Conservation (phyloP, 2,797 vertebrate species). For the Pseudochirops cupreus region DNA sequence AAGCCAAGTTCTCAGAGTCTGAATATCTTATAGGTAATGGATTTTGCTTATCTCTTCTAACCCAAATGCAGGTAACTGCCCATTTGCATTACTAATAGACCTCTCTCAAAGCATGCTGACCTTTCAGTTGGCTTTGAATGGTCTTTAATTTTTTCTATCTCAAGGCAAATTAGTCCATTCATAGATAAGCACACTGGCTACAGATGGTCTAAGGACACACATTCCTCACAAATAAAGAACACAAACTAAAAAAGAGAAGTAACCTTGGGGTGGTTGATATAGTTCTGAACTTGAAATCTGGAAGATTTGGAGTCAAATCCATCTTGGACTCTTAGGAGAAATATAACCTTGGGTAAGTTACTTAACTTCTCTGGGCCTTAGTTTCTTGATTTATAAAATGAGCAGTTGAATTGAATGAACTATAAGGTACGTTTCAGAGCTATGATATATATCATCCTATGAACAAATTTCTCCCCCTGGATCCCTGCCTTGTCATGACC, state of each 20-base stretch:
- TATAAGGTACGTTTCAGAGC: neutral
- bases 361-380: neutral
- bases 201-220: conserved; percentile 61
- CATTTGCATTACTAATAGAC: conserved; percentile 74
- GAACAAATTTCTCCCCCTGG: neutral
- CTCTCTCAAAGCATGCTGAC: conserved; percentile 34
- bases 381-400: neutral
- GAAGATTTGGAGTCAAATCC: neutral
- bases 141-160: conserved; percentile 66
- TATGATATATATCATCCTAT: neutral
- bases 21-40: neutral
- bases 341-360: neutral
- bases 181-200: conserved; percentile 52
- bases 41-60: neutral
- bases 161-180: conserved; percentile 77
- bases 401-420: neutral
- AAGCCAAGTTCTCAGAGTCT: conserved; percentile 46
- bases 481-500: no score
- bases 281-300: conserved; percentile 6
- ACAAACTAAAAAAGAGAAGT: neutral
- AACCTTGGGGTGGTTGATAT: neutral
- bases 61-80: conserved; percentile 43
- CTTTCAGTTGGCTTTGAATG: conserved; percentile 58
- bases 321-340: neutral
- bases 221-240: conserved; percentile 64